Evolutionary conservation across 35 echinoderm and acorn worm species (phyloP), one percentile per base, ranked within the genome.

Genomic region (Apostichopus parvimensis): DNA sequence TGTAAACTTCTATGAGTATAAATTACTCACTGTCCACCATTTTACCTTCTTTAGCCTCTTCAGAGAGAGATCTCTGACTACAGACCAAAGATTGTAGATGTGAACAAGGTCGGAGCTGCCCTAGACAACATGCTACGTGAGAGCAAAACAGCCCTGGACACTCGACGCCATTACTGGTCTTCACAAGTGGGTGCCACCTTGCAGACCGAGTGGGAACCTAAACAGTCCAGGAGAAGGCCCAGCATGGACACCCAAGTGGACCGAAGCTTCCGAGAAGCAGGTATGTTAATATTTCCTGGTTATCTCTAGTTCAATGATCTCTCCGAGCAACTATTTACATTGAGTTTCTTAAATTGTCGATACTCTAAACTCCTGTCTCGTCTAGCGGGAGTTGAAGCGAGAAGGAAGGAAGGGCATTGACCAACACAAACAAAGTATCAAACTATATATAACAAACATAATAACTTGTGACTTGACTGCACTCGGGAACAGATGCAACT

Each of bases 11-110:
- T 45, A 45, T 45, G 34, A 45, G 34, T 45, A 45, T 45, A 45
- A 45, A 45, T 0, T 45, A 45, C 34, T 45, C 34, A 45, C 34
- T 45, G 34, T 4, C 34, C 57, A 20, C 21, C 56, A 56, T 87
- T 64, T 87, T 87, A 17, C 12, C 21, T 62, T 25, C 70, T 73
- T 7, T 84, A 98, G 97, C 97, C 97, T 24, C 91, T 98, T 2
- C 94, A 98, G 87, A 92, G 95, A 90, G 94, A 98, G 87, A 95
- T 98, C 52, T 81, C 95, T 0, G 94, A 95, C 87, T 98, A 95
- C 91, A 75, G 95, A 61, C 97, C 97, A 34, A 98, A 98, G 93
- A 96, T 98, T 11, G 95, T 94, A 25, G 97, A 98, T 21, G 93
- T 98, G 5, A 95, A 98, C 87, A 98, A 98, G 84, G 94, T 98